phyloP scores from a whole-genome alignment of 2,113 vertebrate species.

The Zosterops borbonicus region DNA sequence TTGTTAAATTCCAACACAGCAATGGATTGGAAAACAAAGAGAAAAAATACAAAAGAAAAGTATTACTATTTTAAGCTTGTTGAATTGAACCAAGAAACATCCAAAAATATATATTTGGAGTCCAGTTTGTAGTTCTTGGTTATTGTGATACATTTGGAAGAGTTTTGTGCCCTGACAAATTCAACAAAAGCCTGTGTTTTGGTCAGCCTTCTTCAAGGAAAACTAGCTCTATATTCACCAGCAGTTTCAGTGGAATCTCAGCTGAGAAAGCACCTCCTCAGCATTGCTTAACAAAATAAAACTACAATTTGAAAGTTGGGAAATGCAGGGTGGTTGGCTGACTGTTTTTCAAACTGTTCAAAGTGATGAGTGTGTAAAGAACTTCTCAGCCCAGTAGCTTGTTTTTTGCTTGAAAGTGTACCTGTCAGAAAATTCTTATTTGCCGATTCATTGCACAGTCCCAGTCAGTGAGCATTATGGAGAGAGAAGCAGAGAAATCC shows the following conservation, averaged over 20 bases:
- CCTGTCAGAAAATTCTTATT: conserved; percentile 12
- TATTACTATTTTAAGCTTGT: conserved; percentile 2
- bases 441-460: conserved; percentile 3
- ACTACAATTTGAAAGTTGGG: not conserved
- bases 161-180: conserved; percentile 38
- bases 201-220: not conserved
- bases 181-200: conserved; percentile 46
- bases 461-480: not conserved
- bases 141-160: conserved; percentile 51
- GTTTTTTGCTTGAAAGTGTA: not conserved
- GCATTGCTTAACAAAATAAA: not conserved
- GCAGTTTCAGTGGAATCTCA: conserved; percentile 29
- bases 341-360: not conserved
- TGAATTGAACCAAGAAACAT: not conserved
- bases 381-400: not conserved
- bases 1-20: conserved; percentile 25
- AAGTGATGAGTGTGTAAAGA: not conserved
- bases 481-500: not conserved
- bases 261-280: not conserved
- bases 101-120: not conserved
- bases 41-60: not conserved
- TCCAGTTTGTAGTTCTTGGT: conserved; percentile 34
- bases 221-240: conserved; percentile 13
- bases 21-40: conserved; percentile 11
- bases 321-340: not conserved